Evolutionary conservation across 2,113 vertebrate genomes (phyloP).

Genomic region (Podarcis raffonei): DNA sequence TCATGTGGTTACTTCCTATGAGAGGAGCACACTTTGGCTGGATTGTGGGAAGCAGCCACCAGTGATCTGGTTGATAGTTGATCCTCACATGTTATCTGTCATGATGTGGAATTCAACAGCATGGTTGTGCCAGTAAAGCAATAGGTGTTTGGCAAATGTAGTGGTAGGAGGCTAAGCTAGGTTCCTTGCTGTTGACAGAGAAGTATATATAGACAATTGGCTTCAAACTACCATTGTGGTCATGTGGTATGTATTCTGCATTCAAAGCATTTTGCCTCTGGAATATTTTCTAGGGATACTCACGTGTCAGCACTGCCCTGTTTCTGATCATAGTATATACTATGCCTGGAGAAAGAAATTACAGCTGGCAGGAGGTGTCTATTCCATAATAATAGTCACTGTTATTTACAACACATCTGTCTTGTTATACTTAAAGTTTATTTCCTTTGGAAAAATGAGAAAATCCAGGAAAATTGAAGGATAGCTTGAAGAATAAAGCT

Average conservation of each 20-base stretch:
- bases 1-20: background rate
- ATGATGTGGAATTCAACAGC: background rate
- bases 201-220: background rate
- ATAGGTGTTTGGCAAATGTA: background rate
- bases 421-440: constrained; percentile 56
- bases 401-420: constrained; percentile 66
- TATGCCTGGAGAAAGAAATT: constrained; percentile 36
- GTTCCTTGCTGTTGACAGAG: background rate
- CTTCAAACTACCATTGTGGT: background rate
- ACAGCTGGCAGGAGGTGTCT: constrained; percentile 55
- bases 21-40: background rate
- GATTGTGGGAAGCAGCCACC: background rate
- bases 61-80: background rate
- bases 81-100: background rate
- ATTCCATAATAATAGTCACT: constrained; percentile 54
- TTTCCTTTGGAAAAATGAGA: constrained; percentile 52
- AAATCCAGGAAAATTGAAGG: constrained; percentile 58
- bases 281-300: constrained; percentile 5
- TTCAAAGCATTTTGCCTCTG: background rate
- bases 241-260: background rate
- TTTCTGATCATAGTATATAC: constrained; percentile 48
- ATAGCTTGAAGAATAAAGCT: constrained; percentile 61
- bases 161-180: background rate
- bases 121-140: background rate
- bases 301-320: constrained; percentile 40